Percentiles rank a stretch among this genome's conserved stretches.
These are phyloP conservation scores for Galemys pyrenaicus DNA, from an alignment of 2,113 vertebrate genomes.

Conservation along the genomic window DNA sequence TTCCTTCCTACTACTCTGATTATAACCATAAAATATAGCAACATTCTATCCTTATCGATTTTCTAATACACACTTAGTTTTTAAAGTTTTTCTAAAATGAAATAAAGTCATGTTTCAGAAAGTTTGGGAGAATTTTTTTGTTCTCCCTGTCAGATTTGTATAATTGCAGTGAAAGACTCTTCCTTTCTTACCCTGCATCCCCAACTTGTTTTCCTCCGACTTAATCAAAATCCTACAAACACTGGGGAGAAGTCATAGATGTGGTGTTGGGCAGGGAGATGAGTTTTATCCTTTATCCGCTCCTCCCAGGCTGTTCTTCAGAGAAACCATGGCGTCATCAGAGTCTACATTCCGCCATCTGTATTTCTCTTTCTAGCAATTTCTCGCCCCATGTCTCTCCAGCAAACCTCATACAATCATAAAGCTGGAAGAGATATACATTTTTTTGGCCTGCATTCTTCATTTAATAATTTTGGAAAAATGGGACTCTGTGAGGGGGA, in stretches of 20 bases:
- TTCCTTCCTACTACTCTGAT: not conserved
- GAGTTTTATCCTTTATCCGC: not conserved
- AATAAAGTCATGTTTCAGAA: not conserved
- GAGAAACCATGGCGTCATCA: not conserved
- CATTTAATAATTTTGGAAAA: not conserved
- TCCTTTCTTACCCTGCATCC: not conserved
- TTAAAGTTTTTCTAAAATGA: not conserved
- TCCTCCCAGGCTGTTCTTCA: not conserved
- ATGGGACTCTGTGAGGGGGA: too few species aligned
- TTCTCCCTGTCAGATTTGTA: not conserved
- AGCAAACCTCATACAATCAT: not conserved
- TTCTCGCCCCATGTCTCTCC: not conserved
- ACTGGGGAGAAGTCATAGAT: not conserved
- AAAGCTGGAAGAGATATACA: not conserved
- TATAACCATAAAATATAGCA: slow-evolving; percentile 3
- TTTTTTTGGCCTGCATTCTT: not conserved
- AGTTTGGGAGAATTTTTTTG: not conserved
- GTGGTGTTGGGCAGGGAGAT: not conserved
- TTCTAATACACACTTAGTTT: not conserved
- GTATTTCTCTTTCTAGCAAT: not conserved
- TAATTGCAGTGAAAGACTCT: not conserved
- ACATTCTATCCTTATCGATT: not conserved
- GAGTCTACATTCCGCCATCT: not conserved
- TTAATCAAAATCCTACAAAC: not conserved
- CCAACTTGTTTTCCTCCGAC: slow-evolving; percentile 1